Base-by-base conservation (phyloP, 2,797 vertebrate species). In the Acanthurus leucopareius region DNA sequence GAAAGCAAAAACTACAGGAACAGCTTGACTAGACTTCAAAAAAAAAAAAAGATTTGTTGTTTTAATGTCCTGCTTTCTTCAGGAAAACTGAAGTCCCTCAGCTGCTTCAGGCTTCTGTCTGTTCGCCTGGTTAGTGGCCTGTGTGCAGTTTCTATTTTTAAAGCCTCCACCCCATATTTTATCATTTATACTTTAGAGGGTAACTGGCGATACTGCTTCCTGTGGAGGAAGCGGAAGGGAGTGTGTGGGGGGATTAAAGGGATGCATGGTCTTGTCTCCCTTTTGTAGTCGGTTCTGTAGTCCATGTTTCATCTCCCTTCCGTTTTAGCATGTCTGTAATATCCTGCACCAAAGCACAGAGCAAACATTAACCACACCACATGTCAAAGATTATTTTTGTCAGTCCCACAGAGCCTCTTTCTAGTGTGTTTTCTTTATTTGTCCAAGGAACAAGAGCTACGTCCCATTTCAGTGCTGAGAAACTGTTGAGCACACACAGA, bases 181-280 rank as follows among this genome's bases (percentile, higher is more conserved):
- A 94, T 95, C 91, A 94, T 93, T 94, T 92, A 93, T 88, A 82
- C 90, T 85, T 71, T 80, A 76, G 88, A 93, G 86, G 69, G 69
- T 73, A 84, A 77, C 74, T 69, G 86, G 86, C 74, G 60, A 86
- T 77, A 63, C 75, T 67, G 83, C 86, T 92, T 94, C 93, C 92
- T 94, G 92, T 86, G 87, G 77, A 93, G 90, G 92, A 88, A 89
- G 86, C 57, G 84, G 88, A 92, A 88, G 73, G 80, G 89, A 87
- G 87, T 83, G 87, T 79, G 90, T 72, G 69, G 86, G 84, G 71
- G 93, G 85, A 90, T 92, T 88, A 92, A 89, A 92, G 90, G 80
- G 90, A 89, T 89, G 85, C 85, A 82, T 88, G 82, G 80, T 82
- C 77, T 64, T 40, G 78, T 82, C 81, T 83, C 74, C 77, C 65